Evolutionary conservation across 2,797 vertebrate genomes (phyloP).

Genomic region (Halcyon badia): DNA sequence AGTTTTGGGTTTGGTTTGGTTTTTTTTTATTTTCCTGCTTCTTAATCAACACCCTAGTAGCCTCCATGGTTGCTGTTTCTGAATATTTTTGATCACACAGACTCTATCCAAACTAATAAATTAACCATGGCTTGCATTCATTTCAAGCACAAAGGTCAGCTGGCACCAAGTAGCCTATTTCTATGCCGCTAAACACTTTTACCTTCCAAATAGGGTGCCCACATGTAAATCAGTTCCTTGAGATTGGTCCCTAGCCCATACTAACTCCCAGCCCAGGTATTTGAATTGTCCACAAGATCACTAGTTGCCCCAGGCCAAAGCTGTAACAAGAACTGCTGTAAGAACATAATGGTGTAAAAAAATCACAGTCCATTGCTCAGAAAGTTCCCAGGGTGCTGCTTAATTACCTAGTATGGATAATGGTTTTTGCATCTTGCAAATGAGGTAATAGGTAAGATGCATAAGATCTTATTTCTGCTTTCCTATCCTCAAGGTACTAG

Average conservation of each 20-base stretch:
- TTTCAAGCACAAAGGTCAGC: not conserved
- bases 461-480: not conserved
- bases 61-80: not conserved
- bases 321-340: not conserved
- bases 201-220: not conserved
- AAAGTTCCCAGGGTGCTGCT: not conserved
- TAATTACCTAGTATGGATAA: not conserved
- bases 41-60: not conserved
- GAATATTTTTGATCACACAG: not conserved
- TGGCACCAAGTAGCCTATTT: not conserved
- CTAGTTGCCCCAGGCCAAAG: not conserved
- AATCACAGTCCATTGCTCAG: not conserved
- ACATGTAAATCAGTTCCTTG: not conserved
- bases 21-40: not conserved
- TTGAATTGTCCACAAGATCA: not conserved
- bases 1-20: not conserved
- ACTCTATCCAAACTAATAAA: not conserved
- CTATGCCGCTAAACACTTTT: not conserved
- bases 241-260: not conserved
- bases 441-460: not conserved
- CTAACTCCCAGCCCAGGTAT: not conserved
- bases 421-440: not conserved
- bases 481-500: not conserved
- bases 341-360: not conserved
- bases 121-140: not conserved